Evolutionary conservation across 2,113 vertebrate genomes (phyloP), one percentile per base, ranked within the genome.

Genomic region (Oenanthe oenanthe): DNA sequence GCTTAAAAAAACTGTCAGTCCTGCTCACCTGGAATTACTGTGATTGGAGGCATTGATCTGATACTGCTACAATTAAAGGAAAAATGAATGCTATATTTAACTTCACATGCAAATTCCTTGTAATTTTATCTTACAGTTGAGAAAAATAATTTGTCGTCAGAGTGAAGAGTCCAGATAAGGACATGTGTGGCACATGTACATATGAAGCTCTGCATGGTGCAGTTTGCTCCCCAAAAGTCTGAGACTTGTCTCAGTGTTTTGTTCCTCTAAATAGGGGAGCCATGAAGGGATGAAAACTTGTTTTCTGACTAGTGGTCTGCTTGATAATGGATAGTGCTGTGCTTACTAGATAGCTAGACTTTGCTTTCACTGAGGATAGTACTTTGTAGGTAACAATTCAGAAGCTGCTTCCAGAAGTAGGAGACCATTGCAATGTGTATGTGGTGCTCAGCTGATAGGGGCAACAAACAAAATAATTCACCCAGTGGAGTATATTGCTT

Each of bases 171-270:
- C 17, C 8, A 53, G 66, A 31, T 65, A 34, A 85, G 31, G 36
- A 29, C 16, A 4, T 1, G 1, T 6, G 6, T 51, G 34, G 24
- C 17, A 13, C 1, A 11, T 9, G 28, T 12, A 75, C 17, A 15
- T 58, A 12, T 0, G 1, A 50, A 60, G 21, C 16, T 85, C 29
- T 90, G 56, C 24, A 10, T 53, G 26, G 31, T 43, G 18, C 26
- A 40, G 8, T 38, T 73, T 38, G 9, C 5, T 84, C 36, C 15
- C 34, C 11, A 6, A 6, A 89, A 60, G 31, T 31, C 8, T 2
- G 21, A 45, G 14, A 25, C 60, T 31, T 7, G 11, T 4, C 40
- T 72, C 10, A 4, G 13, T 57, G 9, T 71, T 45, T 50, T 75
- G 10, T 78, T 9, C 9, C 9, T 34, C 16, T 62, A 9, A 71